phyloP scores from a whole-genome alignment of 2,888 invertebrate species.

The Arrhopalites spinosus region DNA sequence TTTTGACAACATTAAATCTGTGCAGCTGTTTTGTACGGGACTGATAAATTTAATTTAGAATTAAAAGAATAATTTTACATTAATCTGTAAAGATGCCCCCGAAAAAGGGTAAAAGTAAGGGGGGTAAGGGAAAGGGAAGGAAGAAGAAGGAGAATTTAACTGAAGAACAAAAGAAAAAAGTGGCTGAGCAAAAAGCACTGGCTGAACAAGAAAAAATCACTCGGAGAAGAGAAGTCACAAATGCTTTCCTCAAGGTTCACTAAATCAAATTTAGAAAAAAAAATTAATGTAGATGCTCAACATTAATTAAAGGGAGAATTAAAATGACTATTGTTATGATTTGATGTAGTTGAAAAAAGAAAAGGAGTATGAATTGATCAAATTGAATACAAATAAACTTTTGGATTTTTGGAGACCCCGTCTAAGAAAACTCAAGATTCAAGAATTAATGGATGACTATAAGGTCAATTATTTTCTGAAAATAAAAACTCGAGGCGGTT shows the following conservation, averaged over 20 bases:
- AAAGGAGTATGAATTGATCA: conserved; percentile 52
- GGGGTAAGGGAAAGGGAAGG: conserved; percentile 35
- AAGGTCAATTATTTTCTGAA: conserved; percentile 37
- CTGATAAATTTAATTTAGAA: too few relatives aligned
- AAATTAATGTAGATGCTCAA: too few relatives aligned
- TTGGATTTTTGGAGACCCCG: conserved; percentile 55
- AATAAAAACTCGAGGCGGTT: conserved; percentile 5
- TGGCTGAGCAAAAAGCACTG: conserved; percentile 52
- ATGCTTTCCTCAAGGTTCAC: conserved; percentile 52
- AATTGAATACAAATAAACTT: conserved; percentile 52
- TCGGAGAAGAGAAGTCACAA: conserved; percentile 48
- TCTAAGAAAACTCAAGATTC: conserved; percentile 51
- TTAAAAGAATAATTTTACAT: too few relatives aligned
- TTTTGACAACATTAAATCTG: too few relatives aligned
- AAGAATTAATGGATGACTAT: conserved; percentile 54
- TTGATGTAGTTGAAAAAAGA: conserved; percentile 54
- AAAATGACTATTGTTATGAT: neutral
- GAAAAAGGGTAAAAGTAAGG: conserved; percentile 19
- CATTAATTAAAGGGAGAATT: neutral
- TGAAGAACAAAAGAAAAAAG: conserved; percentile 53
- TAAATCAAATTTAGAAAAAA: neutral
- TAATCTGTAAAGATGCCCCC: conserved; percentile 4
- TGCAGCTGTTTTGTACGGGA: too few relatives aligned
- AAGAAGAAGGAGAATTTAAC: conserved; percentile 49
- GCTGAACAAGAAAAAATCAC: conserved; percentile 55